A percentile compares a stretch with the other conserved stretches of the same genome.
phyloP scores from a whole-genome alignment of 2,888 invertebrate species.

The Rotaria sp. region DNA sequence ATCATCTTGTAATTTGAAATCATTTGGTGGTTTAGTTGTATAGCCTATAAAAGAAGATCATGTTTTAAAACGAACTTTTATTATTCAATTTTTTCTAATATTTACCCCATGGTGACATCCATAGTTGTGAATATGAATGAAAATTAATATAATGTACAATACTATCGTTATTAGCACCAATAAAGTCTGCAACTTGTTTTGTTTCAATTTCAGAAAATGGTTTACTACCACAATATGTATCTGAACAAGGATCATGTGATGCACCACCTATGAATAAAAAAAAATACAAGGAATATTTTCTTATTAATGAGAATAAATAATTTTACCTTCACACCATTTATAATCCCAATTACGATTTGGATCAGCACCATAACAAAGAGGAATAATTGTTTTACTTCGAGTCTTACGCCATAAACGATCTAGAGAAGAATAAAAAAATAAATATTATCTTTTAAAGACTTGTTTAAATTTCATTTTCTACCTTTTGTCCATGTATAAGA shows the following conservation, averaged over 20 bases:
- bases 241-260: not conserved
- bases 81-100: not conserved
- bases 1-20: slow-evolving; percentile 34
- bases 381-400: slow-evolving; percentile 34
- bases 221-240: slow-evolving; percentile 19
- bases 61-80: not conserved
- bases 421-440: not conserved
- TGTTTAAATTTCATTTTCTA: not conserved
- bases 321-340: slow-evolving; percentile 31
- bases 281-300: no score
- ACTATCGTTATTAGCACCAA: not conserved
- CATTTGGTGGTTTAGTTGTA: slow-evolving; percentile 32
- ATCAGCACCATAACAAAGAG: slow-evolving; percentile 35
- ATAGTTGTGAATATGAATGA: not conserved
- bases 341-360: slow-evolving; percentile 39
- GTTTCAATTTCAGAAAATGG: slow-evolving; percentile 25
- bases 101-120: slow-evolving; percentile 13
- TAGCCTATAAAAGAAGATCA: not conserved
- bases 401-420: slow-evolving; percentile 39
- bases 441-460: not conserved
- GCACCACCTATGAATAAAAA: not conserved
- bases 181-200: not conserved
- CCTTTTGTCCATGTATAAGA: slow-evolving; percentile 47
- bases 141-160: slow-evolving; percentile 27
- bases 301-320: no score